Evolutionary conservation across 2,888 invertebrate genomes (phyloP), one percentile per base, ranked within the genome.

Genomic region (Idaea straminata): DNA sequence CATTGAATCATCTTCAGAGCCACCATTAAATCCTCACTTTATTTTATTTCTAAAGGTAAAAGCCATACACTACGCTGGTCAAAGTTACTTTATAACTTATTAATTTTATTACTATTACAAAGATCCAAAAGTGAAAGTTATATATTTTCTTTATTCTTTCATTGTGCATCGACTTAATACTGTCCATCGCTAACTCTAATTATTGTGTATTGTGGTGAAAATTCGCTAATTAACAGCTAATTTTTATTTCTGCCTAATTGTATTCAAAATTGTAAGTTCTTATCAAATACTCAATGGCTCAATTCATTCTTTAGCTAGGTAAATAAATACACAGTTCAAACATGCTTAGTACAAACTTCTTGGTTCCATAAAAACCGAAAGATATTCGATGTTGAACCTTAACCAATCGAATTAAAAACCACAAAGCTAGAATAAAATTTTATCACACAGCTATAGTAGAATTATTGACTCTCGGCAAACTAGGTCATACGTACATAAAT

Each of bases 221-320:
- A 79, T 77, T 72, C 65, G 83, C 82, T 80, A 82, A 80, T 79
- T 76, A 82, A 85, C 79, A 84, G 79, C 81, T 82, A 84, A 66
- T 71, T 74, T 72, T 67, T 70, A 73, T 74, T 74, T 72, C 74
- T 66, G 47, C 3, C 59, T 61, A 36, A 38, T 38, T 7, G 3
- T 71, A 71, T 82, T 80, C 70, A 80, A 80, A 83, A 79, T 75
- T 80, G 78, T 75, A 74, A 81, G 79, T 78, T 67, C 70, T 73
- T 71, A 62, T 62, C 47, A 65, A 59, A 59, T 35, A 63, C 63
- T 58, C 16, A 62, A 35, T 36, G 64, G 62, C 64, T 64, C 61
- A 66, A 63, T 63, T 25, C 59, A 16, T 34, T 47, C 47, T 47
- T 47, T 47, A 47, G 10, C 47, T 47, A 47, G 10, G 47, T 47